Base-by-base conservation (phyloP, 2,113 vertebrate species). In the Hemichromis elongatus region DNA sequence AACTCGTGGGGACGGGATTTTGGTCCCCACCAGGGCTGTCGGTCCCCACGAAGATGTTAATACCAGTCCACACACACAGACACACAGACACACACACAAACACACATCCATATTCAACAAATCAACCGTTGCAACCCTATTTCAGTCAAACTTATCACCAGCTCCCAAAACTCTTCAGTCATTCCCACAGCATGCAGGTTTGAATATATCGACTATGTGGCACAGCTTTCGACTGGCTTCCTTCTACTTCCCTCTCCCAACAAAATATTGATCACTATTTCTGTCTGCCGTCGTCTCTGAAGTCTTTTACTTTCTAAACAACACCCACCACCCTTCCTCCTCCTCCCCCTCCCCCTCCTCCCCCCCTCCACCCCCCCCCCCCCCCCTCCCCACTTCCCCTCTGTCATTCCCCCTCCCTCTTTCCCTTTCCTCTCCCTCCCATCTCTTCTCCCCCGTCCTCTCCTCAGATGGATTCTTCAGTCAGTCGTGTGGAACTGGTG, bases 401-500 rank as follows among this genome's bases (percentile, higher is more conserved):
- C 30, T 21, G 42, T 77, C 70, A 14, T 70, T 78, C 42, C 85
- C 45, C 30, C 55, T 77, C 24, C 78, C 83, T 54, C 40, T 10
- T 42, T 57, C 37, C 52, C 83, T 73, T 57, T 53, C 83, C 79
- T 45, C 59, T 47, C 24, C 77, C 42, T 26, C 50, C 54, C 28
- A 75, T 80, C 79, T 63, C 10, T 33, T 19, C 24, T 55, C 24
- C 77, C 68, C 68, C 42, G 40, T 77, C 83, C 53, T 80, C 89
- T 91, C 88, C 86, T 96, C 93, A 94, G 88, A 91, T 93, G 94
- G 93, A 92, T 95, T 94, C 95, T 95, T 95, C 93, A 94, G 92
- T 89, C 94, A 94, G 94, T 92, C 86, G 94, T 90, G 92, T 96
- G 95, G 94, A 96, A 96, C 95, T 84, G 92, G 84, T 93, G 91